Conservation (phyloP, 2,113 vertebrate genomes). For the Spermophilus dauricus region DNA sequence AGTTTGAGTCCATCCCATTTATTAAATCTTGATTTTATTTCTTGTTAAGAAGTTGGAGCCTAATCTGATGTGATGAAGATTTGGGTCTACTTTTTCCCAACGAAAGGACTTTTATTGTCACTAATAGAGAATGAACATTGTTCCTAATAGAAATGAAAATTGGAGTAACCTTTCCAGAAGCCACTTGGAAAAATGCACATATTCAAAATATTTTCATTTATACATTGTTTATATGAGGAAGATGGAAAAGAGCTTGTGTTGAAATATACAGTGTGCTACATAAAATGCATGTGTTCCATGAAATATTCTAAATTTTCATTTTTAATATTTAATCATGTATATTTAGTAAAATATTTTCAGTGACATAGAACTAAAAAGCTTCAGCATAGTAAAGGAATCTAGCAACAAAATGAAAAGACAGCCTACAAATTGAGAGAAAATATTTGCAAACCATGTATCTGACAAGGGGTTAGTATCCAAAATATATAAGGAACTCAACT, state of each 20-base stretch:
- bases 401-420: not conserved
- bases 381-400: not conserved
- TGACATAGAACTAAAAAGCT: not conserved
- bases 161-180: not conserved
- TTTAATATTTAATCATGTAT: not conserved
- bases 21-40: no score
- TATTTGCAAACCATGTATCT: not conserved
- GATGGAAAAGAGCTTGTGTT: not conserved
- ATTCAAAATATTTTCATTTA: not conserved
- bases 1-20: no score
- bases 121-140: not conserved
- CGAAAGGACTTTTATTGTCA: not conserved
- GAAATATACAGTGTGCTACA: not conserved
- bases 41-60: no score
- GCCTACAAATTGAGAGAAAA: not conserved
- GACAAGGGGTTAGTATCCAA: not conserved
- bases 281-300: not conserved
- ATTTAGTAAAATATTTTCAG: constrained; percentile 20
- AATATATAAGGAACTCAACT: not conserved
- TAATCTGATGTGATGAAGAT: no score
- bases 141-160: not conserved
- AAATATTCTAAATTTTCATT: not conserved
- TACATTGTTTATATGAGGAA: not conserved
- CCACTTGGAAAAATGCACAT: not conserved
- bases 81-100: not conserved